Evolutionary conservation across 2,797 vertebrate genomes (phyloP).

Genomic region (Zonotrichia albicollis): DNA sequence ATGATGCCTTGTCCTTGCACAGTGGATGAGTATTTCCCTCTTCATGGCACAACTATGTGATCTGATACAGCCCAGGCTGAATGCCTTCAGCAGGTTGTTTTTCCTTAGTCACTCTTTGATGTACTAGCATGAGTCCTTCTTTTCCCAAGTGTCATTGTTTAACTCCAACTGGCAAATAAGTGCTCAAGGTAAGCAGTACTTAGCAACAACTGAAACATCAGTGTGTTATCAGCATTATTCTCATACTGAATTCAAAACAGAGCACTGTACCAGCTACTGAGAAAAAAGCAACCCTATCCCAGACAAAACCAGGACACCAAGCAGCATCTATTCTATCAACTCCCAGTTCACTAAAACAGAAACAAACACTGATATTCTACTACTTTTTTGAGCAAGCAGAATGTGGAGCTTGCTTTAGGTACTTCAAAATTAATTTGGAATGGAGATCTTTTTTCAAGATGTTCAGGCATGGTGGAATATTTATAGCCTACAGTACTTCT

Average conservation of each 20-base stretch:
- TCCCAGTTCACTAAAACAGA: not conserved
- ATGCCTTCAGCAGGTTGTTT: not conserved
- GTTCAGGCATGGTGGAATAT: not conserved
- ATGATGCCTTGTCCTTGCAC: not conserved
- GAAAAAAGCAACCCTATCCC: not conserved
- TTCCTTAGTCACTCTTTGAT: not conserved
- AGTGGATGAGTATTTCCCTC: not conserved
- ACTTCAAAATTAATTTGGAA: not conserved
- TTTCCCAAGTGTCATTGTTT: not conserved
- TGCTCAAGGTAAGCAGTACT: not conserved
- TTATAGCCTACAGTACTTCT: not conserved
- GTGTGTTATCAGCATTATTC: not conserved
- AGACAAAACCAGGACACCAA: not conserved
- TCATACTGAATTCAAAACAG: not conserved
- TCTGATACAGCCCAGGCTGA: not conserved
- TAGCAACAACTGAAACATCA: not conserved
- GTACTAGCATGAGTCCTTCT: not conserved
- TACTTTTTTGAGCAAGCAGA: not conserved
- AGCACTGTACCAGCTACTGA: not conserved
- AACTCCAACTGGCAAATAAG: not conserved
- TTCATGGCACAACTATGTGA: not conserved
- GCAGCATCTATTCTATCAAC: not conserved
- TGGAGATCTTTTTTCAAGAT: not conserved
- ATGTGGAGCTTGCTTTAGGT: not conserved
- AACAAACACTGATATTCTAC: not conserved